Conservation (phyloP, 2,888 invertebrate species). For the Stenotaenia linearis region DNA sequence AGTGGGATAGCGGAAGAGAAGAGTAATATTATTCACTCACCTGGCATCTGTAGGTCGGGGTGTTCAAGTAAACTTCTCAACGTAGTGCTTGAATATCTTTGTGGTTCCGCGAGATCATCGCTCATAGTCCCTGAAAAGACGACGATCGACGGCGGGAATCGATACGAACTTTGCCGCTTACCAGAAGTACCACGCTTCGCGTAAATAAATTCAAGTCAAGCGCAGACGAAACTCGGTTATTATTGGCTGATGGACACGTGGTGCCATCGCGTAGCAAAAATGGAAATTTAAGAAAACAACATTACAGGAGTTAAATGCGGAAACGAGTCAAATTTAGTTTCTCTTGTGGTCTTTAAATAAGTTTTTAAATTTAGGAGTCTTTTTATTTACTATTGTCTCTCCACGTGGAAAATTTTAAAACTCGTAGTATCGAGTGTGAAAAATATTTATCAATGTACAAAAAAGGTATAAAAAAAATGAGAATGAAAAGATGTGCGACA, state of each 20-base stretch:
- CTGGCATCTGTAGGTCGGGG: slow-evolving; percentile 14
- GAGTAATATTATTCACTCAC: background rate
- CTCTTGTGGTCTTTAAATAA: background rate
- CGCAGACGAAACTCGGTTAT: background rate
- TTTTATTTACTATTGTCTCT: background rate
- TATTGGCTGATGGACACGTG: background rate
- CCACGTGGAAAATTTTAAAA: background rate
- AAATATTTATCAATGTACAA: background rate
- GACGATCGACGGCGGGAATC: background rate
- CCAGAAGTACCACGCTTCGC: background rate
- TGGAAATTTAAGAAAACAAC: background rate
- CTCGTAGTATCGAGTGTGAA: background rate
- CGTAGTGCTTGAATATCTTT: background rate
- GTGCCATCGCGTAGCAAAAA: background rate
- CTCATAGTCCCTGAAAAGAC: slow-evolving; percentile 11
- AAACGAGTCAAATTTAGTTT: background rate
- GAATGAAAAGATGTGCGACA: too few relatives aligned
- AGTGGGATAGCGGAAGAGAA: slow-evolving; percentile 5
- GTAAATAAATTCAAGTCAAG: background rate
- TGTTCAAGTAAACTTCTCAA: slow-evolving; percentile 8
- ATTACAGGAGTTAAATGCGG: background rate
- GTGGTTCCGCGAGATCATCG: slow-evolving; percentile 20
- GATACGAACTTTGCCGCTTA: background rate
- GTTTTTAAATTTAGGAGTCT: background rate
- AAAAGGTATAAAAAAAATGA: background rate